Conservation (phyloP, 2,888 invertebrate species). For the Augiades crinisus region DNA sequence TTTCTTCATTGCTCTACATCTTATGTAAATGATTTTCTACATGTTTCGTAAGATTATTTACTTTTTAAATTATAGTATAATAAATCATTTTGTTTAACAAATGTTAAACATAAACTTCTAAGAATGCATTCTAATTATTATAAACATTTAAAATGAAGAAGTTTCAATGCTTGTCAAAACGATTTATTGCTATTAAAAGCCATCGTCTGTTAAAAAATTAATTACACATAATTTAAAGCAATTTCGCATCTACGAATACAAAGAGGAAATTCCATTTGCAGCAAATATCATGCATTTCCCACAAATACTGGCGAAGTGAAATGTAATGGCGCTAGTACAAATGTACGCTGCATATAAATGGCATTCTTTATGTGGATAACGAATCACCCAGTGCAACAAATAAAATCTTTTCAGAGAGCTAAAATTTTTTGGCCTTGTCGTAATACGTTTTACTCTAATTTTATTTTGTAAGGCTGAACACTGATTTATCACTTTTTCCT, state of each 20-base stretch:
- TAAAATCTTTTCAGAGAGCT: slow-evolving; percentile 11
- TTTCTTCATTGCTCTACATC: no score
- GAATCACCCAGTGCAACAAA: slow-evolving; percentile 14
- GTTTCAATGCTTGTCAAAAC: no score
- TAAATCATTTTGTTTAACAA: no score
- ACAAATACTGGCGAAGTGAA: slow-evolving; percentile 23
- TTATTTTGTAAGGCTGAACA: background rate
- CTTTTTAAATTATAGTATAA: no score
- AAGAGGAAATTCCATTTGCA: slow-evolving; percentile 20
- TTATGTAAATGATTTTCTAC: no score
- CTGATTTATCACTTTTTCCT: no score
- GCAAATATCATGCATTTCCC: slow-evolving; percentile 18
- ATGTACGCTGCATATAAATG: slow-evolving; percentile 24
- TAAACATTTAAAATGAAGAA: no score
- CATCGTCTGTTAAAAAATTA: background rate
- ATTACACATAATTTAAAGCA: background rate
- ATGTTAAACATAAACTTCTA: no score
- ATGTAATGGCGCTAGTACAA: slow-evolving; percentile 20
- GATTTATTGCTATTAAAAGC: background rate
- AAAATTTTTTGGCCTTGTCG: background rate
- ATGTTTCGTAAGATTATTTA: no score
- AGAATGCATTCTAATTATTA: no score
- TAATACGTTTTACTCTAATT: background rate
- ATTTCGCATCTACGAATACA: background rate
- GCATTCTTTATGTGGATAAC: slow-evolving; percentile 21